Conservation (phyloP, 1,140 invertebrate genomes). For the Hylyphantes graminicola region DNA sequence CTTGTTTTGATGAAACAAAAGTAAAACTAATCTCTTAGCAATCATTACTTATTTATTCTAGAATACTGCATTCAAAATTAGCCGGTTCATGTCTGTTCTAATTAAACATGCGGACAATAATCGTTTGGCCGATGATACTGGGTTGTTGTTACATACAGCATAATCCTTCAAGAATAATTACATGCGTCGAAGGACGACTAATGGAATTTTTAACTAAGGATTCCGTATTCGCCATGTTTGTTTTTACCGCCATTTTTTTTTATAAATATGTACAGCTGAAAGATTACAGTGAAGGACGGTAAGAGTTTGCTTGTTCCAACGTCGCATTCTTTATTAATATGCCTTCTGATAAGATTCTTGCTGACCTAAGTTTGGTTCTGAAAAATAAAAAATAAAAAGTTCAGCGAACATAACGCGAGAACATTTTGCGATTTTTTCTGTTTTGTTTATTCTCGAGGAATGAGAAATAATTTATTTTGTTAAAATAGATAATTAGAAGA, state of each 20-base stretch:
- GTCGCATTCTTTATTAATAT: slow-evolving; percentile 19
- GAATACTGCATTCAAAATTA: slow-evolving; percentile 1
- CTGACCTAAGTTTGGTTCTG: neutral
- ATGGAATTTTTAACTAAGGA: slow-evolving; percentile 52
- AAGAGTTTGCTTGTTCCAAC: neutral
- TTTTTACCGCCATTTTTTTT: slow-evolving; percentile 20
- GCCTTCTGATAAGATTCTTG: neutral
- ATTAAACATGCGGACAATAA: slow-evolving; percentile 45
- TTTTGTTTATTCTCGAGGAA: neutral
- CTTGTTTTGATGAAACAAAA: neutral
- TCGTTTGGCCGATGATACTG: neutral
- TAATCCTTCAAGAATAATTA: slow-evolving; percentile 48
- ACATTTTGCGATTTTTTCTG: neutral
- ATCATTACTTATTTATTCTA: slow-evolving; percentile 38
- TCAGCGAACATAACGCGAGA: neutral
- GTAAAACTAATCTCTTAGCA: slow-evolving; percentile 14
- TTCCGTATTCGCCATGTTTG: neutral
- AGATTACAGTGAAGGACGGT: neutral
- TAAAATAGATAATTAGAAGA: slow-evolving; percentile 22
- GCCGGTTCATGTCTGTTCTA: slow-evolving; percentile 5
- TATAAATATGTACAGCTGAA: slow-evolving; percentile 14
- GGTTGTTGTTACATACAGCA: neutral
- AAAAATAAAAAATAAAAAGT: neutral
- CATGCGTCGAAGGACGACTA: slow-evolving; percentile 23
- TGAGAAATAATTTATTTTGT: slow-evolving; percentile 23